Evolutionary conservation across 2,797 vertebrate genomes (phyloP), one percentile per base, ranked within the genome.

Genomic region (Lutjanus campechanus): DNA sequence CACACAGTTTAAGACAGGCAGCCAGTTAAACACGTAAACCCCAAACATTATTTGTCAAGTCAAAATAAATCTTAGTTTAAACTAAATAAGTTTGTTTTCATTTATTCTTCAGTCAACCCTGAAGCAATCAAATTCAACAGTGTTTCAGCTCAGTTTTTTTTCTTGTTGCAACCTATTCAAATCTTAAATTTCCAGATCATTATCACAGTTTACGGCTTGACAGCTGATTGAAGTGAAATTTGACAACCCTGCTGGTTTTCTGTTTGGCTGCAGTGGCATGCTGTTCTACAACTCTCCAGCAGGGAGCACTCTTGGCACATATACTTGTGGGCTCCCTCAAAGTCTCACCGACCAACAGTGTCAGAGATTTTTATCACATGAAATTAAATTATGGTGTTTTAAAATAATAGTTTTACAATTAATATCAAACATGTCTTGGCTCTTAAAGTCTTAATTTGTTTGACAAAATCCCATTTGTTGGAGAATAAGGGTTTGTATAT

Each of bases 231-330:
- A 85, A 75, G 49, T 80, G 69, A 84, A 85, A 88, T 87, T 20
- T 51, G 74, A 86, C 76, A 75, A 76, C 36, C 41, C 11, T 62
- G 64, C 58, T 73, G 50, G 22, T 85, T 84, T 51, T 75, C 11
- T 73, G 43, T 59, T 73, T 74, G 75, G 60, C 22, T 73, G 75
- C 36, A 25, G 7, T 22, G 10, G 12, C 53, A 0, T 85, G 88
- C 70, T 81, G 1, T 91, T 68, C 69, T 51, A 8, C 8, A 8
- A 7, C 49, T 69, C 17, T 81, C 90, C 96, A 95, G 93, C 92
- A 96, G 96, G 94, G 94, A 65, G 95, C 95, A 95, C 94, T 96
- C 92, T 95, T 94, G 87, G 82, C 91, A 96, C 94, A 93, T 72
- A 83, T 11, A 89, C 79, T 22, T 63, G 19, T 71, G 22, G 19